A percentile compares a stretch with the other conserved stretches of the same genome.
phyloP scores from a whole-genome alignment of 1,140 invertebrate genomes.

The Drosophila pectinifera region DNA sequence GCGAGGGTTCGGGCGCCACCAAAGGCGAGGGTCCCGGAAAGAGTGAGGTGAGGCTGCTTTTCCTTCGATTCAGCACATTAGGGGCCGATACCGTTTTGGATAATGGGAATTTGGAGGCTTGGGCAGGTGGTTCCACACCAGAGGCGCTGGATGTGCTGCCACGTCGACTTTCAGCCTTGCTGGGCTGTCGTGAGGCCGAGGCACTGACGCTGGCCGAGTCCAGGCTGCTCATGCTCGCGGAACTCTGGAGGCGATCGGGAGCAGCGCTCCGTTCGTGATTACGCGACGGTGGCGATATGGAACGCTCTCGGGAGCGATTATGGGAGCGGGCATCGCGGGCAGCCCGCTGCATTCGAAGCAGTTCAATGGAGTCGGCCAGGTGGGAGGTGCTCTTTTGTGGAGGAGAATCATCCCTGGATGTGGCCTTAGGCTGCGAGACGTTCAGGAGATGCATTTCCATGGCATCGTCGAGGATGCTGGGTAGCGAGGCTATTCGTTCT shows the following conservation, averaged over 20 bases:
- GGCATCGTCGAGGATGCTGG: slow-evolving; percentile 51
- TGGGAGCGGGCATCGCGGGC: slow-evolving; percentile 62
- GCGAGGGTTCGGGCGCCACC: slow-evolving; percentile 64
- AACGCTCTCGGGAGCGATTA: slow-evolving; percentile 64
- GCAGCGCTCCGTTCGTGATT: slow-evolving; percentile 64
- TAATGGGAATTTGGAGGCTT: slow-evolving; percentile 59
- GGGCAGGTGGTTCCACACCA: slow-evolving; percentile 23
- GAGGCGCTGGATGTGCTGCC: slow-evolving; percentile 72
- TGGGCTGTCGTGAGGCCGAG: slow-evolving; percentile 49
- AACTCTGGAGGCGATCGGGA: slow-evolving; percentile 75
- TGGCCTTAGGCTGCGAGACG: slow-evolving; percentile 12
- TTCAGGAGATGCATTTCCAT: slow-evolving; percentile 58
- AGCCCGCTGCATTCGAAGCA: slow-evolving; percentile 68
- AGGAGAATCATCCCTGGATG: slow-evolving; percentile 46
- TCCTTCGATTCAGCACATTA: slow-evolving; percentile 62
- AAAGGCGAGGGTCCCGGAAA: slow-evolving; percentile 79
- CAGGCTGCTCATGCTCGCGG: slow-evolving; percentile 71
- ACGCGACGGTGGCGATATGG: slow-evolving; percentile 37
- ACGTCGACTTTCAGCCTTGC: slow-evolving; percentile 66
- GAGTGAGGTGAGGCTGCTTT: slow-evolving; percentile 66
- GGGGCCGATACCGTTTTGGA: slow-evolving; percentile 74
- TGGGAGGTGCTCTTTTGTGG: slow-evolving; percentile 53
- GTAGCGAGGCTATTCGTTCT: slow-evolving; percentile 53
- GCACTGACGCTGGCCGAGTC: slow-evolving; percentile 62
- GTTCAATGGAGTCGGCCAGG: slow-evolving; percentile 69